phyloP scores from a whole-genome alignment of 2,888 invertebrate species.

The Caenorhabditis sp. region DNA sequence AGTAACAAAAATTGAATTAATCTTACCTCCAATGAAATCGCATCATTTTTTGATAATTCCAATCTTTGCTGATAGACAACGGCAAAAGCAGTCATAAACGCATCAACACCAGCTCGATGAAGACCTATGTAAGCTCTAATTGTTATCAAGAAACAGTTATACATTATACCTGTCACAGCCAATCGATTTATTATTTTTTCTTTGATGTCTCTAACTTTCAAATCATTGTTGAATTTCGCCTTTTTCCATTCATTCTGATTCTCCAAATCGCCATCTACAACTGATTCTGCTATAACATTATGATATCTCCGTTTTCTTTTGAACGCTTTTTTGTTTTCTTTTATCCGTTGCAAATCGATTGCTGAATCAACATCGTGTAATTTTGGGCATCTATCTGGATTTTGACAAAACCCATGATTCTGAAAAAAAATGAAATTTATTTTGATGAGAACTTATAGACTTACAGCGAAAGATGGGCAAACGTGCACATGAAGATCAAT shows the following conservation, averaged over 20 bases:
- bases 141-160: background rate
- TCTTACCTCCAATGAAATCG: constrained; percentile 22
- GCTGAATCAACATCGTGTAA: constrained; percentile 63
- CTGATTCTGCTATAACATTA: constrained; percentile 24
- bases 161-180: background rate
- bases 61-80: constrained; percentile 55
- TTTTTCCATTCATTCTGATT: constrained; percentile 28
- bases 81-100: constrained; percentile 68
- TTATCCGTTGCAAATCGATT: constrained; percentile 56
- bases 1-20: too few species aligned
- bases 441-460: constrained; percentile 7
- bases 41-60: constrained; percentile 16
- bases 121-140: too few species aligned
- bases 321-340: constrained; percentile 34
- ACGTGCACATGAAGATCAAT: constrained; percentile 37
- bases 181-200: constrained; percentile 23
- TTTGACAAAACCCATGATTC: constrained; percentile 60
- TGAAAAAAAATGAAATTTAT: constrained; percentile 16
- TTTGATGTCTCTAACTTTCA: constrained; percentile 19
- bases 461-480: constrained; percentile 49
- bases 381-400: constrained; percentile 27
- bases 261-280: constrained; percentile 20
- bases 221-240: constrained; percentile 12
- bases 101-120: constrained; percentile 66
- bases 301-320: constrained; percentile 30